Percentiles rank a stretch among this genome's conserved stretches.
Evolutionary conservation across 2,888 invertebrate species (phyloP).

Genomic region (Sclerodermus sp.): DNA sequence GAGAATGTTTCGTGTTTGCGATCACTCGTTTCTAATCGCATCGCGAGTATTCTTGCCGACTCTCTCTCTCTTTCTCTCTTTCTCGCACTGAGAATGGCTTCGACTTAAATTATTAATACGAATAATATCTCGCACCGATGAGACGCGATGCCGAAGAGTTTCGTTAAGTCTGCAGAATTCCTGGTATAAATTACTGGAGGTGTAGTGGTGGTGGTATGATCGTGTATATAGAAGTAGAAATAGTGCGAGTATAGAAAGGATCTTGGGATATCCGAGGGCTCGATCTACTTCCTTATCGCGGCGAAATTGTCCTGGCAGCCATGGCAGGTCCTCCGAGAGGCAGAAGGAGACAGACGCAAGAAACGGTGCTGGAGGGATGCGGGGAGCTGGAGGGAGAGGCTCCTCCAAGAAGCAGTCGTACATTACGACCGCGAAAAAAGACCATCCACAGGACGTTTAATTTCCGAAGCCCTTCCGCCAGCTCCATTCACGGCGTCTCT

Average conservation of each 20-base stretch:
- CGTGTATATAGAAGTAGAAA: constrained; percentile 7
- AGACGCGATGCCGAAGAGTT: too few species aligned
- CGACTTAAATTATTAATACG: too few species aligned
- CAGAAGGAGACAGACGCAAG: neutral
- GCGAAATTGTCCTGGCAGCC: constrained; percentile 52
- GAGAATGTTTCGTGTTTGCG: too few species aligned
- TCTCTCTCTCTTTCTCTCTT: too few species aligned
- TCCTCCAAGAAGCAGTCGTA: constrained; percentile 43
- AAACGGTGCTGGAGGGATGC: neutral
- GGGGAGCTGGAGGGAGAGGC: constrained; percentile 20
- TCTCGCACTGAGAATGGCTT: too few species aligned
- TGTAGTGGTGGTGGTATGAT: too few species aligned
- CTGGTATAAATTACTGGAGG: too few species aligned
- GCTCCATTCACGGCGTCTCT: constrained; percentile 51
- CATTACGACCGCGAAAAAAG: constrained; percentile 53
- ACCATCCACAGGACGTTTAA: constrained; percentile 56
- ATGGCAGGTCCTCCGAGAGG: constrained; percentile 34
- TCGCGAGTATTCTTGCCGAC: too few species aligned
- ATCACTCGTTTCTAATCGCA: too few species aligned
- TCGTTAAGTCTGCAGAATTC: too few species aligned
- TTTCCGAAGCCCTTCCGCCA: constrained; percentile 57
- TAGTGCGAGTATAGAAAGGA: constrained; percentile 26
- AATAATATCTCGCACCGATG: too few species aligned
- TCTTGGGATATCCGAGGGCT: constrained; percentile 43
- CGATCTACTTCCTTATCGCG: constrained; percentile 55